These are phyloP conservation scores for Drosophila fuyamai DNA, from an alignment of 1,140 invertebrate genomes.

Conservation along the genomic window DNA sequence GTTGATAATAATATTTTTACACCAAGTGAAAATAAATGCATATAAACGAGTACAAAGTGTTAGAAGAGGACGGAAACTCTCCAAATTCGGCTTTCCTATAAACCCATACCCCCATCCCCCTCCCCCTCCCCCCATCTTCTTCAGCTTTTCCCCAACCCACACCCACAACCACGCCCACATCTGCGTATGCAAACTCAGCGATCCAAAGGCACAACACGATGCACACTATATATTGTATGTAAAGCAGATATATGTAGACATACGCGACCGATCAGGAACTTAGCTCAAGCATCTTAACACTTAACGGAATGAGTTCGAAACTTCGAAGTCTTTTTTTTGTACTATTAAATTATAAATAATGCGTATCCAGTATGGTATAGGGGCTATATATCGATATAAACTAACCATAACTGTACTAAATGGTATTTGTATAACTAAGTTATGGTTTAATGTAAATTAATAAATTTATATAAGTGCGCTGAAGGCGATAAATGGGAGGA, in stretches of 20 bases:
- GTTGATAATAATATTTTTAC: conserved; percentile 79
- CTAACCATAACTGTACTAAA: conserved; percentile 61
- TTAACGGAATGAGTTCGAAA: conserved; percentile 6
- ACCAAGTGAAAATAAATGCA: conserved; percentile 52
- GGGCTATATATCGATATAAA: conserved; percentile 44
- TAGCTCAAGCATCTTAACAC: conserved; percentile 50
- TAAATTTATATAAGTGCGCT: conserved; percentile 45
- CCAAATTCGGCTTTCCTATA: conserved; percentile 38
- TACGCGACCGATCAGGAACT: conserved; percentile 53
- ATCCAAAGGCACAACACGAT: conserved; percentile 1
- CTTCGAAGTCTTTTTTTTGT: conserved; percentile 36
- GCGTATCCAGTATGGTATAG: conserved; percentile 22
- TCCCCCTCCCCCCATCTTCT: background rate
- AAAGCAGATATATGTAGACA: conserved; percentile 31
- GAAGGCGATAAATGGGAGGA: conserved; percentile 23
- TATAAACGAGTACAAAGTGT: conserved; percentile 75
- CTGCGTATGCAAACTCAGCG: conserved; percentile 19
- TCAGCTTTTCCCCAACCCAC: background rate
- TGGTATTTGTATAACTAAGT: conserved; percentile 71
- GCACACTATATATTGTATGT: conserved; percentile 13
- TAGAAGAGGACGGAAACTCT: conserved; percentile 43
- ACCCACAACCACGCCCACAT: background rate
- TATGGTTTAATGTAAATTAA: conserved; percentile 77
- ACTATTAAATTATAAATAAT: conserved; percentile 52
- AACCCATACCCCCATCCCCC: conserved; percentile 7